phyloP scores from a whole-genome alignment of 2,797 vertebrate genomes.

The Pseudochaenichthys georgianus region DNA sequence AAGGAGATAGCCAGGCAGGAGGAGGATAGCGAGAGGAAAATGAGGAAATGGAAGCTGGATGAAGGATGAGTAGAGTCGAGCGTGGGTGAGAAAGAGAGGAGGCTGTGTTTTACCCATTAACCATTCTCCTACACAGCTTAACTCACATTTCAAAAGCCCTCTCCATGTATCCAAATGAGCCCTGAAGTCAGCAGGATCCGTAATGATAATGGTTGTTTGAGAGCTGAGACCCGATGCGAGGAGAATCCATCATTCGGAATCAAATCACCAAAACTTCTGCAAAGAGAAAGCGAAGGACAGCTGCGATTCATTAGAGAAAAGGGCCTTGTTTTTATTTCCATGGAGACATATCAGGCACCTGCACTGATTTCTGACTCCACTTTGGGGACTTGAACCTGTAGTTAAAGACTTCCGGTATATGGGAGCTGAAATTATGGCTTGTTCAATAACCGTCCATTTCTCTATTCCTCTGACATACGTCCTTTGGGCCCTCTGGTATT shows the following conservation, averaged over 20 bases:
- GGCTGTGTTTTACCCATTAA: constrained; percentile 48
- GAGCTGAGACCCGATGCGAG: constrained; percentile 23
- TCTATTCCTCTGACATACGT: constrained; percentile 42
- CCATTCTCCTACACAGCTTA: constrained; percentile 29
- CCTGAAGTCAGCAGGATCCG: constrained; percentile 58
- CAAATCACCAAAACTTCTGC: constrained; percentile 29
- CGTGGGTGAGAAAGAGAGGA: constrained; percentile 14
- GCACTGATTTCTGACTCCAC: constrained; percentile 38
- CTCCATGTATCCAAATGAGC: constrained; percentile 51
- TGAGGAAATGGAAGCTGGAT: constrained; percentile 40
- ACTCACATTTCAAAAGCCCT: constrained; percentile 45
- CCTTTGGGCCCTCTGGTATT: constrained; percentile 46
- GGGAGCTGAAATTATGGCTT: constrained; percentile 59
- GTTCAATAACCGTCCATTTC: constrained; percentile 55
- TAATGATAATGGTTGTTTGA: constrained; percentile 66
- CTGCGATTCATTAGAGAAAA: constrained; percentile 32
- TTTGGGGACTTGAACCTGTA: constrained; percentile 36
- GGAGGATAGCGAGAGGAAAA: constrained; percentile 57
- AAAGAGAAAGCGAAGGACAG: constrained; percentile 7
- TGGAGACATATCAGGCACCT: constrained; percentile 15
- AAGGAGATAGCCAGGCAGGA: constrained; percentile 64
- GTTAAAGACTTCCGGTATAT: constrained; percentile 62
- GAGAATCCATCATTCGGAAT: constrained; percentile 56
- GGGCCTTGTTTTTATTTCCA: not conserved
- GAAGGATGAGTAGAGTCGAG: constrained; percentile 38